phyloP scores from a whole-genome alignment of 2,888 invertebrate genomes.

The Xestobium rufovillosum region DNA sequence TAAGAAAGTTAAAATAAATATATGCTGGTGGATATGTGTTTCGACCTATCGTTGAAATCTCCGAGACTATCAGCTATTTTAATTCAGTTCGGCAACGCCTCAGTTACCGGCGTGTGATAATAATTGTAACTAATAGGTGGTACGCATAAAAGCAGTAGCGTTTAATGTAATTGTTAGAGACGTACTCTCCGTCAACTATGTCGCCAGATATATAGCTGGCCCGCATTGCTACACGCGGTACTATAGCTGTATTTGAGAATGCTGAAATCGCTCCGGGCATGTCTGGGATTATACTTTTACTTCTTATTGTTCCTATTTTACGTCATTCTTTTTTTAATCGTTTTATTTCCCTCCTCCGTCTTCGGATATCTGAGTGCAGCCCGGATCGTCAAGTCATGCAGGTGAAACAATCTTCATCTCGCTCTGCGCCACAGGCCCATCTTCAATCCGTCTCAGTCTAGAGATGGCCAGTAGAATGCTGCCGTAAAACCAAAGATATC shows the following conservation, averaged over 20 bases:
- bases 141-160: too few relatives aligned
- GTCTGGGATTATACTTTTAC: constrained; percentile 39
- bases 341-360: constrained; percentile 35
- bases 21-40: too few relatives aligned
- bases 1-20: too few relatives aligned
- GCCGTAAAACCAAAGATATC: constrained; percentile 20
- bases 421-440: constrained; percentile 7
- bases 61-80: too few relatives aligned
- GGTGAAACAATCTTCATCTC: constrained; percentile 27
- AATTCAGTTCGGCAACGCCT: too few relatives aligned
- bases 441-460: constrained; percentile 18
- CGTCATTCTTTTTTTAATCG: constrained; percentile 36
- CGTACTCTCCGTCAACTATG: too few relatives aligned
- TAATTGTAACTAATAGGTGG: too few relatives aligned
- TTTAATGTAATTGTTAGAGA: too few relatives aligned
- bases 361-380: constrained; percentile 27
- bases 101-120: too few relatives aligned
- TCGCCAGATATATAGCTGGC: too few relatives aligned
- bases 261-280: constrained; percentile 35
- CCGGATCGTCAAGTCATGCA: constrained; percentile 31
- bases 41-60: too few relatives aligned
- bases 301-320: constrained; percentile 39
- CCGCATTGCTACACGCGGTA: too few relatives aligned
- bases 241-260: constrained; percentile 33
- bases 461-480: constrained; percentile 20